Conservation (phyloP, 1,140 invertebrate genomes). For the Lutraria rhynchaena region DNA sequence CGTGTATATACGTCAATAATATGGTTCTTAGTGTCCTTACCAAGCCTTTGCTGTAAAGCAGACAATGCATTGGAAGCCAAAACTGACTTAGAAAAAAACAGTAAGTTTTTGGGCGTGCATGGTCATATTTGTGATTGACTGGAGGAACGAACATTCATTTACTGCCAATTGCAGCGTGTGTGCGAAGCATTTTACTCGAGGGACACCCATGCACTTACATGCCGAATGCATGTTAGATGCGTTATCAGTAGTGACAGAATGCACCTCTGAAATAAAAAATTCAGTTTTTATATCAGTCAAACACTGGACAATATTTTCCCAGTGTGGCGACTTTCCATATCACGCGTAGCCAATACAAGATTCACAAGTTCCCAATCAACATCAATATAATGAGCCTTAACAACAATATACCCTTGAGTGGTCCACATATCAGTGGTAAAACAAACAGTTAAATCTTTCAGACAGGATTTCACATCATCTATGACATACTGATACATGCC, state of each 20-base stretch:
- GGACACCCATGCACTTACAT: not conserved
- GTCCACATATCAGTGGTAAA: conserved; percentile 38
- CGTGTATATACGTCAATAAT: conserved; percentile 22
- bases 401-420: conserved; percentile 18
- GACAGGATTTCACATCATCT: conserved; percentile 70
- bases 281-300: conserved; percentile 3
- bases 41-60: conserved; percentile 18
- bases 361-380: conserved; percentile 19
- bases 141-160: not conserved
- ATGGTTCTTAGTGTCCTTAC: not conserved
- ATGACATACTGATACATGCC: too few species aligned
- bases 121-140: conserved; percentile 8
- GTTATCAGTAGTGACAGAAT: conserved; percentile 12
- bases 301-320: conserved; percentile 10
- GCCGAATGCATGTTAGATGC: conserved; percentile 33
- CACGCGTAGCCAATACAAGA: conserved; percentile 11
- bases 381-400: conserved; percentile 40
- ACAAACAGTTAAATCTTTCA: conserved; percentile 21
- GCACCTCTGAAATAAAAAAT: conserved; percentile 3
- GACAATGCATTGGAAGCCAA: conserved; percentile 25
- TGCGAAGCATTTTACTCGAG: not conserved
- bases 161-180: conserved; percentile 32
- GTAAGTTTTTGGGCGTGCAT: conserved; percentile 4
- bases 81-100: conserved; percentile 33
- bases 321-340: conserved; percentile 21